phyloP scores from a whole-genome alignment of 2,113 vertebrate species.

The Bubo blakistoni region DNA sequence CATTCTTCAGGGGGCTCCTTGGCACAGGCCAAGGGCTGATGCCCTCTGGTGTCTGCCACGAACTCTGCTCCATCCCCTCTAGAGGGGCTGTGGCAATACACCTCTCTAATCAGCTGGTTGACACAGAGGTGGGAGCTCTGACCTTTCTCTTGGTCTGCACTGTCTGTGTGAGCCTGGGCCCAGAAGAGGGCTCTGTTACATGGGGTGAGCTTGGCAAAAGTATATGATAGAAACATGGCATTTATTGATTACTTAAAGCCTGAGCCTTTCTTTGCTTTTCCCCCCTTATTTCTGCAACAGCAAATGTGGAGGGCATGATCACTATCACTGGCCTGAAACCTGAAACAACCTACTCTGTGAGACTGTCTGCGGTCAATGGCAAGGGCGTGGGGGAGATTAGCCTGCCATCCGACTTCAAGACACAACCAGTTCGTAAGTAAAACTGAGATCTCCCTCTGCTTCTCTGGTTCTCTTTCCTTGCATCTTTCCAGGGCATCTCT shows the following conservation, averaged over 20 bases:
- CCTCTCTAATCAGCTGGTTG: background rate
- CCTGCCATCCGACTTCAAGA: conserved; percentile 82
- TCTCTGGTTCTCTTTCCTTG: background rate
- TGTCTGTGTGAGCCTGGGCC: background rate
- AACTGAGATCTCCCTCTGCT: background rate
- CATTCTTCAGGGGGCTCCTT: background rate
- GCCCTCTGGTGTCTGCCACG: background rate
- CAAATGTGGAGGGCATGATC: conserved; percentile 73
- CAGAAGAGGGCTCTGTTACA: background rate
- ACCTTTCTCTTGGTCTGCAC: background rate
- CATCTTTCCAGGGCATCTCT: background rate
- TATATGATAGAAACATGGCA: fast-evolving
- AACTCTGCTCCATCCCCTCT: background rate
- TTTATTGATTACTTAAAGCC: background rate
- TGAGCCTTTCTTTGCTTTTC: background rate
- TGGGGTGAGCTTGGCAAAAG: background rate
- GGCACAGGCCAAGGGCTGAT: background rate
- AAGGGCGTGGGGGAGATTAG: conserved; percentile 93
- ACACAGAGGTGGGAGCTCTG: background rate
- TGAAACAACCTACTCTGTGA: conserved; percentile 86
- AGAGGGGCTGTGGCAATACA: background rate
- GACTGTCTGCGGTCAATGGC: conserved; percentile 91
- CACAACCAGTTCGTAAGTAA: conserved; percentile 95
- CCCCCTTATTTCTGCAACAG: conserved; percentile 24
- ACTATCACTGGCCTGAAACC: conserved; percentile 88